Evolutionary conservation across 1,140 invertebrate species (phyloP), one percentile per base, ranked within the genome.

Genomic region (Doryteuthis pealeii): DNA sequence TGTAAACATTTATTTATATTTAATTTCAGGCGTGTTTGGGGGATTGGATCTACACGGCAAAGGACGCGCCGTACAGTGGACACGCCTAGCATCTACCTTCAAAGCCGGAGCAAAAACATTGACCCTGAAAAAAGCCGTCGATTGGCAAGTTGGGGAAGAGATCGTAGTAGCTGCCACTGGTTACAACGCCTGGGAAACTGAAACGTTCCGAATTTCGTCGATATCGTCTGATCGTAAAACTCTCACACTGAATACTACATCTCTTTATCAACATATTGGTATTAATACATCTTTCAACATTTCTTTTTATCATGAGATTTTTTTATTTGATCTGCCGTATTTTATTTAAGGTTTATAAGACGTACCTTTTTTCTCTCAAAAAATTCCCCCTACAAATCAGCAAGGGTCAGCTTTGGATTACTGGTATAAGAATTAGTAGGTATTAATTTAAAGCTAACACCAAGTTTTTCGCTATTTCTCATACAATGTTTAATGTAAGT

Each of bases 41-140:
- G 83, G 82, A 10, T 77, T 87, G n/a, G 84, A 87, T 71, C 70
- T 87, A n/a, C 84, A 86, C 75, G 87, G 86, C 15, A 79, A 78
- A 58, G 76, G 80, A 31, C 69, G 77, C 0, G 77, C 74, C 32
- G 49, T 79, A 0, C 77, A 77, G 4, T 87, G 84, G 85, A 86
- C 87, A 18, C 71, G 72, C n/a, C 76, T 88, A 1, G 75, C 75
- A 10, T 26, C 66, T 12, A 83, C 82, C 28, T 85, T 76, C 10
- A 74, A 35, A 15, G 71, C 76, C 30, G 85, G 87, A 15, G 74
- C 74, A 3, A 80, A 70, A 14, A 72, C 72, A 45, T 77, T 88
- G 10, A 80, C 76, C 2, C 54, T 88, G 26, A 65, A 70, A 0
- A 76, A 81, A 26, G 32, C 75, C 2, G 84, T 86, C 14, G 73